Evolutionary conservation across 2,888 invertebrate genomes (phyloP), one percentile per base, ranked within the genome.

Genomic region (Erebia aethiops): DNA sequence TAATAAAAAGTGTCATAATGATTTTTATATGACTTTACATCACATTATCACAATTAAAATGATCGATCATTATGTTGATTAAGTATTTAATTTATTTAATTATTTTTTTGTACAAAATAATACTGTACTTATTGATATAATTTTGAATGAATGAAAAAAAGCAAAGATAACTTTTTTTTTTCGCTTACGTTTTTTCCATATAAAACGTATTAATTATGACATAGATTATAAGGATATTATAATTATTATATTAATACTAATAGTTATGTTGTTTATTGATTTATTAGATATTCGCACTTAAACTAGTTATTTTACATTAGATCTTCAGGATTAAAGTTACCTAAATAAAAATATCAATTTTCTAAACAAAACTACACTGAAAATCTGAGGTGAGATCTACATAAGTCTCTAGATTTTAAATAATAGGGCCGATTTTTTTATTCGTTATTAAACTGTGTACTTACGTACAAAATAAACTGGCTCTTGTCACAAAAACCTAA

Each of bases 81-180:
- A 54, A 54, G 54, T 41, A 52, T 64, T 51, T 21, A 62, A 62
- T 62, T 62, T 21, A 62, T 68, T 41, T 52, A 61, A 61, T 62
- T 3, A n/a, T 26, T 49, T 26, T 56, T 64, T 66, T 26, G 60
- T 70, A 70, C 65, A 70, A 70, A 62, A 51, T 57, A 52, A 13
- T 62, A 64, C 46, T 64, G 69, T 69, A 69, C 69, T 69, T 70
- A 70, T 70, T 54, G 35, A 64, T 64, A 51, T 43, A 43, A 66
- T 65, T 64, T 57, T 46, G 61, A 61, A 51, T 62, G 46, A 13
- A 46, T 51, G 51, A 26, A 21, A 18, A 16, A 1, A 51, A n/a
- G 9, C n/a, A 26, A 51, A 63, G 49, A 14, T 7, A 63, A 13
- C 41, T 35, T 41, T 54, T 35, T n/a, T 63, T n/a, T 14, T 63